Percentiles rank a stretch among this genome's conserved stretches.
Conservation (phyloP, 2,888 invertebrate genomes). For the Coleophora deauratella region DNA sequence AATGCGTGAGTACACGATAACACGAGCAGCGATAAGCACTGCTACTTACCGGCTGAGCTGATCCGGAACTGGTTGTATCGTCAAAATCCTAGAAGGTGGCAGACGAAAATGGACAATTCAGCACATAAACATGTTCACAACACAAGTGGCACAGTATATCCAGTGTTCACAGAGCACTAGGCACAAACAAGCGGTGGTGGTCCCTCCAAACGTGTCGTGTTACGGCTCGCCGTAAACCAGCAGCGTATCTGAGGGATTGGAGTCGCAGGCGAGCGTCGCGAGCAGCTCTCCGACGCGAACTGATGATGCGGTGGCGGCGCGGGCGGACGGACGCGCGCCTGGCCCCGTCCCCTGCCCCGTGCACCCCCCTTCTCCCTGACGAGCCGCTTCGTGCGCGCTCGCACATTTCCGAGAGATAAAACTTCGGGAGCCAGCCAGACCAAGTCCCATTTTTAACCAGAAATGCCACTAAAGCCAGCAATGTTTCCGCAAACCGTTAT, state of each 20-base stretch:
- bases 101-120: conserved; percentile 46
- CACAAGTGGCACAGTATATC: conserved; percentile 66
- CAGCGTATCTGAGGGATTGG: conserved; percentile 72
- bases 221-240: conserved; percentile 73
- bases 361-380: conserved; percentile 31
- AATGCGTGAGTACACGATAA: conserved; percentile 72
- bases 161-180: conserved; percentile 64
- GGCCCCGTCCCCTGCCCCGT: conserved; percentile 30
- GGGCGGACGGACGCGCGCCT: conserved; percentile 65
- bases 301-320: conserved; percentile 65
- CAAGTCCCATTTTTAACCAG: conserved; percentile 62
- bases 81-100: conserved; percentile 56
- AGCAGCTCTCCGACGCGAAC: conserved; percentile 68
- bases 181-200: conserved; percentile 63
- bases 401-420: conserved; percentile 60
- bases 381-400: conserved; percentile 44
- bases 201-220: conserved; percentile 75
- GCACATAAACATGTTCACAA: conserved; percentile 65
- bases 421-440: conserved; percentile 59
- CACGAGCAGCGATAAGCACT: conserved; percentile 68
- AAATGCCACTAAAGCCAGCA: conserved; percentile 32
- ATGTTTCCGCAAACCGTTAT: conserved; percentile 61
- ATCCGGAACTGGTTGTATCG: conserved; percentile 68
- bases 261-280: conserved; percentile 65
- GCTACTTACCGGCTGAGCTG: conserved; percentile 72